Evolutionary conservation across 92 coral and sea anemone species (phyloP), one percentile per base, ranked within the genome.

Genomic region (Micromussa lordhowensis): DNA sequence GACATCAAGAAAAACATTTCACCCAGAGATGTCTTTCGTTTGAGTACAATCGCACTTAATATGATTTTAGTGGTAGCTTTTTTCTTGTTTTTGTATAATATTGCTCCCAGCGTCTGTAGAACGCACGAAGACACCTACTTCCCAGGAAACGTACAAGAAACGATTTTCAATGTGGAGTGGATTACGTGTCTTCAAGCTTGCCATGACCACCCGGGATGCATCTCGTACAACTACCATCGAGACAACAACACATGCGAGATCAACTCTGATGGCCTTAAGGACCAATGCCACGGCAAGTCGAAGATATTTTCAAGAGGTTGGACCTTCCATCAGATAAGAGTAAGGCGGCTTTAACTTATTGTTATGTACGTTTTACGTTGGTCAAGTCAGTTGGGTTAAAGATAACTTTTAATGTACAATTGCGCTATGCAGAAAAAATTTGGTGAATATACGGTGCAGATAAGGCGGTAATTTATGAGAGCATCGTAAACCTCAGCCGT

Each of bases 251-350:
- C 40, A 17, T 87, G 90, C 35, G 86, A 87, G 80, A 54, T 87
- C 9, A 87, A 35, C 73, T 77, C 85, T 5, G 22, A 78, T 32
- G 90, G 86, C 17, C 24, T 80, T 22, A 38, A 58, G 44, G 55
- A 54, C 1, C 69, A 58, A 28, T 87, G 86, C 28, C 61, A 21
- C n/a, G 28, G 53, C 66, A 29, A 16, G 38, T 18, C 26, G 53
- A 66, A 69, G 19, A 77, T 86, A 3, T 11, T 6, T 14, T 86
- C 77, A 77, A 48, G 44, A 63, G 89, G 34, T 3, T 86, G 89
- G 89, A 78, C 66, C 9, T 86, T 77, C 28, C 89, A 86, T 38
- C 83, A 86, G 77, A 77, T 78, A 63, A 63, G 89, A 66, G 89
- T 86, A 63, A 86, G 89, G 3, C 16, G 19, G 31, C 26, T 64